These are phyloP conservation scores for Meganola albula DNA, from an alignment of 2,888 invertebrate genomes.

Conservation along the genomic window DNA sequence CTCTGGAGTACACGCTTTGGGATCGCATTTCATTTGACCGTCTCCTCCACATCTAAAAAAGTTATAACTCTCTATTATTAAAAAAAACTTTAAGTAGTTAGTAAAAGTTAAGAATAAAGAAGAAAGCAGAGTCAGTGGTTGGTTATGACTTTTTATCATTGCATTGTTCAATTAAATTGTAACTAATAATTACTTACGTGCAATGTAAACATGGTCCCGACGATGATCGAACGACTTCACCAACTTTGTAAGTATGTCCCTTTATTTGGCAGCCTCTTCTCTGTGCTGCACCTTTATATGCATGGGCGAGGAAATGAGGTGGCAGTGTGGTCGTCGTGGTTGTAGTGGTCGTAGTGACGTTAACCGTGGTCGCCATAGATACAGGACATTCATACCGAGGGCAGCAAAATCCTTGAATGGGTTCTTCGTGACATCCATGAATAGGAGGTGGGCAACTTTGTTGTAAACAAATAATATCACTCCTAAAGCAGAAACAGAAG, in stretches of 20 bases:
- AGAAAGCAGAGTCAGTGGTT: too few species aligned
- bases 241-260: constrained; percentile 90
- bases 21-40: constrained; percentile 97
- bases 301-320: constrained; percentile 88
- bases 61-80: constrained; percentile 13
- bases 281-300: constrained; percentile 85
- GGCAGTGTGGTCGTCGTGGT: constrained; percentile 91
- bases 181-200: constrained; percentile 83
- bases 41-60: constrained; percentile 90
- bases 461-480: constrained; percentile 95
- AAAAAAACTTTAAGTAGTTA: too few species aligned
- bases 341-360: constrained; percentile 91
- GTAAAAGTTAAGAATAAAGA: too few species aligned
- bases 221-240: constrained; percentile 89
- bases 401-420: constrained; percentile 95
- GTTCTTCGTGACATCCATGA: constrained; percentile 93
- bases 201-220: constrained; percentile 96
- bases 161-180: background rate
- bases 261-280: constrained; percentile 91
- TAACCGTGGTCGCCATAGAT: constrained; percentile 88
- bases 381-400: constrained; percentile 96
- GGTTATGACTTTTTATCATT: background rate
- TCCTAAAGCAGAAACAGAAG: constrained; percentile 97
- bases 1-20: constrained; percentile 92
- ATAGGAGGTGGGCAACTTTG: constrained; percentile 97